A percentile compares a stretch with the other conserved stretches of the same genome.
Conservation (phyloP, 2,888 invertebrate genomes). For the Phymatocera aterrima region DNA sequence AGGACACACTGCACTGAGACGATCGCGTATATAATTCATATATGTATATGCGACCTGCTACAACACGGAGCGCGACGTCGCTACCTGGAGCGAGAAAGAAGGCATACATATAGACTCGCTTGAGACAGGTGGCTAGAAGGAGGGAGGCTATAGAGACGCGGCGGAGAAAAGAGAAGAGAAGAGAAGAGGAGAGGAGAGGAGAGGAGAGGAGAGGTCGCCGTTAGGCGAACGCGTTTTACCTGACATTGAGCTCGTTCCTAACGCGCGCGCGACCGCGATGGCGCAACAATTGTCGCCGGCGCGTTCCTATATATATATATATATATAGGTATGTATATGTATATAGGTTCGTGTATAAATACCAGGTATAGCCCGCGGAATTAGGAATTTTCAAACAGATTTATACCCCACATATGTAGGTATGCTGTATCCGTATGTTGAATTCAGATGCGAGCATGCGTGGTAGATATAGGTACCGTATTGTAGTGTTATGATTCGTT, state of each 20-base stretch:
- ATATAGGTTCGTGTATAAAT: too few species aligned
- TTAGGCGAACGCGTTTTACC: slow-evolving; percentile 45
- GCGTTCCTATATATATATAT: neutral
- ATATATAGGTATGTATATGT: neutral
- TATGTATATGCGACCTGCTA: slow-evolving; percentile 7
- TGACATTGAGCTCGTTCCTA: slow-evolving; percentile 44
- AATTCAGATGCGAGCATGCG: too few species aligned
- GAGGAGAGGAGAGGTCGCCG: slow-evolving; percentile 34
- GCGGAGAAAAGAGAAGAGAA: too few species aligned
- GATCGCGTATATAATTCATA: slow-evolving; percentile 26
- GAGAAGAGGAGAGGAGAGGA: neutral
- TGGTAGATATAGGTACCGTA: too few species aligned
- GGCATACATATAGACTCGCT: neutral
- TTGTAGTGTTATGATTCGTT: too few species aligned
- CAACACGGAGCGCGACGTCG: slow-evolving; percentile 3
- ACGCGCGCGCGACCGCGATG: slow-evolving; percentile 24
- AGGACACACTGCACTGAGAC: neutral
- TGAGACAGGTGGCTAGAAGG: slow-evolving; percentile 33
- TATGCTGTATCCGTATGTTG: too few species aligned
- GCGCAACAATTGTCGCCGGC: slow-evolving; percentile 30
- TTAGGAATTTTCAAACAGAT: too few species aligned
- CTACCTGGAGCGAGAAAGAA: slow-evolving; percentile 18
- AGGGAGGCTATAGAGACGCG: neutral
- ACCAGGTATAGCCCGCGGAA: too few species aligned
- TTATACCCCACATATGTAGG: too few species aligned